These are phyloP conservation scores for Odontocolon sp. DNA, from an alignment of 2,888 invertebrate genomes.

Conservation along the genomic window DNA sequence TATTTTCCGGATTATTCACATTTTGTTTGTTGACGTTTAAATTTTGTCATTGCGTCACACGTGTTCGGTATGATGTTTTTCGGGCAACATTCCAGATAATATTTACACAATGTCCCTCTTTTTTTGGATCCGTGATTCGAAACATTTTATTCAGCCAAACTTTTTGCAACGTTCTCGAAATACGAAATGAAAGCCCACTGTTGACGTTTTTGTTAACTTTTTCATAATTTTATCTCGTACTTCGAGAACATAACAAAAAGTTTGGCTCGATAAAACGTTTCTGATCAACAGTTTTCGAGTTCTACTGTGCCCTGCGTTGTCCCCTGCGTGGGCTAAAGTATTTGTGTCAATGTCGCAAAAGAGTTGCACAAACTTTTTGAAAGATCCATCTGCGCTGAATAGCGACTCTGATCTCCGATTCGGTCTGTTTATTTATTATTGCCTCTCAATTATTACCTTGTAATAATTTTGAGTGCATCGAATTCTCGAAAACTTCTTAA, in stretches of 20 bases:
- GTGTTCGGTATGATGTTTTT: conserved; percentile 4
- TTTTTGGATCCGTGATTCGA: neutral
- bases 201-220: no score
- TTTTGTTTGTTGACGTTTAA: neutral
- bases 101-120: neutral
- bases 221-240: no score
- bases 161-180: neutral
- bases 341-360: conserved; percentile 60
- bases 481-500: no score
- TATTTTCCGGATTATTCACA: neutral
- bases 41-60: neutral
- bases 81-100: neutral
- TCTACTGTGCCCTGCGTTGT: conserved; percentile 20
- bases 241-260: no score
- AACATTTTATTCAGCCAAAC: neutral
- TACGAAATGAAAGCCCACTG: neutral
- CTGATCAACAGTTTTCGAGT: conserved; percentile 48
- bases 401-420: neutral
- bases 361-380: conserved; percentile 54
- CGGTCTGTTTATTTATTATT: no score
- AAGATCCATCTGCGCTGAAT: conserved; percentile 25
- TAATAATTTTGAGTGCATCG: no score
- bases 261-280: conserved; percentile 21
- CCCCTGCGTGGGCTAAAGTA: conserved; percentile 25
- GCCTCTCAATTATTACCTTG: no score